These are phyloP conservation scores for Ceramica pisi DNA, from an alignment of 2,888 invertebrate genomes.

Conservation along the genomic window DNA sequence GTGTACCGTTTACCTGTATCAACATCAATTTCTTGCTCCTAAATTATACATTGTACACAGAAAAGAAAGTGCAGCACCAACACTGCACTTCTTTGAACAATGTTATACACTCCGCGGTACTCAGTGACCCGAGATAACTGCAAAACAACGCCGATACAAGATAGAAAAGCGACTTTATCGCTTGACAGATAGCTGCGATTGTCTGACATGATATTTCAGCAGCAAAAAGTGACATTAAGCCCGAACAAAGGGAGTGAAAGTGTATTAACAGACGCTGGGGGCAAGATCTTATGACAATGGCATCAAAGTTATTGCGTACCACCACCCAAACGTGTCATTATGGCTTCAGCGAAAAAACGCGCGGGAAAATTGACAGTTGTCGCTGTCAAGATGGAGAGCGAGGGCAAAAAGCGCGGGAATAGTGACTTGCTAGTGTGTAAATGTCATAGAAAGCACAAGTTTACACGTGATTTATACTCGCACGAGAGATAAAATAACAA, in stretches of 20 bases:
- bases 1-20: constrained; percentile 33
- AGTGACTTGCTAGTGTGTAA: constrained; percentile 39
- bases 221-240: constrained; percentile 80
- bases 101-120: constrained; percentile 72
- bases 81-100: constrained; percentile 61
- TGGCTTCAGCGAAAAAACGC: constrained; percentile 63
- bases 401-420: constrained; percentile 54
- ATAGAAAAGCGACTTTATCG: constrained; percentile 81
- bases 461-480: constrained; percentile 29
- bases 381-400: constrained; percentile 41
- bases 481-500: constrained; percentile 34
- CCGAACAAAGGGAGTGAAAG: constrained; percentile 87
- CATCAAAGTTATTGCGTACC: constrained; percentile 68
- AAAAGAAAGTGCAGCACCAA: constrained; percentile 51
- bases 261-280: constrained; percentile 63
- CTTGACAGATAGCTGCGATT: constrained; percentile 76
- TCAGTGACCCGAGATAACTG: constrained; percentile 70
- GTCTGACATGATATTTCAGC: constrained; percentile 79
- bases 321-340: constrained; percentile 68
- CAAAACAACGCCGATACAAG: constrained; percentile 72
- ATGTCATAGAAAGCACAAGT: constrained; percentile 50
- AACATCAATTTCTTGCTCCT: constrained; percentile 40
- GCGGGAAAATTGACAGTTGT: constrained; percentile 51
- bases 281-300: constrained; percentile 72
- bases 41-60: constrained; percentile 31